These are phyloP conservation scores for Eremophila alpestris DNA, from an alignment of 2,797 vertebrate genomes.

Conservation along the genomic window DNA sequence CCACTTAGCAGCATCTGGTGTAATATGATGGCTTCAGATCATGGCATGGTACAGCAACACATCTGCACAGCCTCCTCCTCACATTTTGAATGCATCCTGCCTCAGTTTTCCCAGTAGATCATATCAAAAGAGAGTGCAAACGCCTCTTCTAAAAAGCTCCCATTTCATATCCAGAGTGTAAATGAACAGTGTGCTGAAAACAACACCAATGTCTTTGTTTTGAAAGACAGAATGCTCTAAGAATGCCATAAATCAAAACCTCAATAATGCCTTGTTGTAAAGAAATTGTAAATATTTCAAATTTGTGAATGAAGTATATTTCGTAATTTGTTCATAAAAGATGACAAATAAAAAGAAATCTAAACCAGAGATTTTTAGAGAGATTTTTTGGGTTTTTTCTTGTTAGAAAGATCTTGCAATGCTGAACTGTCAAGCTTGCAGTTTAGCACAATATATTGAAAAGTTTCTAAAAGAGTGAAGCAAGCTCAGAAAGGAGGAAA, in stretches of 20 bases:
- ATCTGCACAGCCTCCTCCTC: background rate
- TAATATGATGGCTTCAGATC: slow-evolving; percentile 1
- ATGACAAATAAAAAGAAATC: slow-evolving; percentile 68
- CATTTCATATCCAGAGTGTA: slow-evolving; percentile 57
- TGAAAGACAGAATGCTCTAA: slow-evolving; percentile 76
- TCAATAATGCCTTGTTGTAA: slow-evolving; percentile 77
- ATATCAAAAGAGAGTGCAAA: slow-evolving; percentile 37
- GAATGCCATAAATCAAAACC: slow-evolving; percentile 72
- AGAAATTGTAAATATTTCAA: slow-evolving; percentile 78
- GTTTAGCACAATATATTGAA: slow-evolving; percentile 23
- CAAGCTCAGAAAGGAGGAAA: background rate
- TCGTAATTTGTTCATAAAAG: slow-evolving; percentile 81
- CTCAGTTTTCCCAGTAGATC: slow-evolving; percentile 6
- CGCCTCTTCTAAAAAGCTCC: slow-evolving; percentile 54
- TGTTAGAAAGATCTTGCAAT: slow-evolving; percentile 32
- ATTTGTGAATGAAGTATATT: slow-evolving; percentile 79
- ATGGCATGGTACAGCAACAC: slow-evolving; percentile 5
- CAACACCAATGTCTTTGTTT: slow-evolving; percentile 73
- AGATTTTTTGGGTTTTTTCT: background rate
- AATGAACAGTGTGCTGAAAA: slow-evolving; percentile 62
- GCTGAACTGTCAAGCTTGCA: slow-evolving; percentile 21
- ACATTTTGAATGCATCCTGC: background rate
- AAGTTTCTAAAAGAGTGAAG: background rate
- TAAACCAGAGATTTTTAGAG: slow-evolving; percentile 37
- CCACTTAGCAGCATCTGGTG: slow-evolving; percentile 18